Base-by-base conservation (phyloP, 1,140 invertebrate species). In the Drosophila tropicalis region DNA sequence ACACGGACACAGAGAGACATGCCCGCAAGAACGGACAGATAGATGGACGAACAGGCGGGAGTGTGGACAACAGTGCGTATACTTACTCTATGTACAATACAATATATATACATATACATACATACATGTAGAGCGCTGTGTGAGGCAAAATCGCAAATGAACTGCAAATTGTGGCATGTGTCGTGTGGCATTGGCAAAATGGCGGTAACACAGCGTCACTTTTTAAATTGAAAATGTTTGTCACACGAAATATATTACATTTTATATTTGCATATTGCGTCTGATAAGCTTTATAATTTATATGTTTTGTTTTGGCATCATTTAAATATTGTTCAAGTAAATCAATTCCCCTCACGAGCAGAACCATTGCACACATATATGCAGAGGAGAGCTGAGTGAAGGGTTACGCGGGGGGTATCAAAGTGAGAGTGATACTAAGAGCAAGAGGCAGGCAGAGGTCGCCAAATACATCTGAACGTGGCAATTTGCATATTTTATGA, bases 201-300 rank as follows among this genome's bases (percentile, higher is more conserved):
- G 70, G 47, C 55, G 58, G 36, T 47, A 39, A 19, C 17, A n/a
- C 72, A 67, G 55, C 79, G 83, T 87, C 85, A 90, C 64, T 64
- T 84, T 85, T 90, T 47, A 89, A 89, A 89, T 81, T 89, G 81
- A 89, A 89, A 89, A 80, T 78, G 84, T 84, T 75, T 89, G 81
- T 79, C 77, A 58, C 32, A 58, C 32, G 15, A 90, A 68, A 78
- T 64, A 78, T 71, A 51, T 70, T 57, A 34, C 68, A 40, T 56
- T 56, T 70, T 62, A 51, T 68, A 51, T 68, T 70, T 60, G 32
- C 67, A 65, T 51, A 25, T 62, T 44, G 40, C 41, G 44, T 10
- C 66, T 41, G 84, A 80, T 86, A 85, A 79, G 67, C 69, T 57
- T 39, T 47, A 58, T 64, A 69, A 79, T 70, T 71, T 71, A 70